Conservation (phyloP, 1,140 invertebrate species). For the Nilaparvata lugens region DNA sequence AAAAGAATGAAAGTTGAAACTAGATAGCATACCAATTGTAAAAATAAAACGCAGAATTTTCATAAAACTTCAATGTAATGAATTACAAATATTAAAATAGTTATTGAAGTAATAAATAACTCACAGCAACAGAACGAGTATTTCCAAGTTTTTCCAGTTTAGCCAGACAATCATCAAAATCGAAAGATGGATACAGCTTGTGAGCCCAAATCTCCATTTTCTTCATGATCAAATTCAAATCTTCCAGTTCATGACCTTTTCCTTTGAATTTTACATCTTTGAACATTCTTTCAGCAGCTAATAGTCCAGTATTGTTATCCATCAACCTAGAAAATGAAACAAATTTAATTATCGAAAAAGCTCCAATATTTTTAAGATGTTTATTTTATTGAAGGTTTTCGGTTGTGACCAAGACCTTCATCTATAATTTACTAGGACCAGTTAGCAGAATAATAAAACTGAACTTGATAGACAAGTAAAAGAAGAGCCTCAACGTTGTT, state of each 20-base stretch:
- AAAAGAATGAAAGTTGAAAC: too few relatives aligned
- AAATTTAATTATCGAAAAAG: too few relatives aligned
- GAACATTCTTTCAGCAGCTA: slow-evolving; percentile 66
- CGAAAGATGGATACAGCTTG: slow-evolving; percentile 74
- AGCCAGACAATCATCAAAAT: slow-evolving; percentile 23
- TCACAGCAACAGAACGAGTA: slow-evolving; percentile 20
- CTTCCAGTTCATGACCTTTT: slow-evolving; percentile 71
- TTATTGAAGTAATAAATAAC: slow-evolving; percentile 50
- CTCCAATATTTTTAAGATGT: too few relatives aligned
- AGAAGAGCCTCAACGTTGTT: too few relatives aligned
- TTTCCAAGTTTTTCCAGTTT: slow-evolving; percentile 23
- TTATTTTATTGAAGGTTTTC: too few relatives aligned
- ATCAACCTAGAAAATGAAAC: slow-evolving; percentile 45
- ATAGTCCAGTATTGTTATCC: slow-evolving; percentile 61
- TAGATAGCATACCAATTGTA: too few relatives aligned
- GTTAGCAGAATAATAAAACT: too few relatives aligned
- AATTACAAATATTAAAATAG: slow-evolving; percentile 46
- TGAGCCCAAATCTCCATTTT: slow-evolving; percentile 88
- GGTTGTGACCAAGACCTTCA: too few relatives aligned
- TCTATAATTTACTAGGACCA: too few relatives aligned
- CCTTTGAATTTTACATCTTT: slow-evolving; percentile 76
- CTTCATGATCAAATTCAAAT: slow-evolving; percentile 70
- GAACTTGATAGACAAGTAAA: too few relatives aligned
- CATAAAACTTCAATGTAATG: too few relatives aligned
- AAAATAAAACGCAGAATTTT: too few relatives aligned